A percentile compares a stretch with the other conserved stretches of the same genome.
phyloP scores from a whole-genome alignment of 2,797 vertebrate species.

The Sparidentex hasta region DNA sequence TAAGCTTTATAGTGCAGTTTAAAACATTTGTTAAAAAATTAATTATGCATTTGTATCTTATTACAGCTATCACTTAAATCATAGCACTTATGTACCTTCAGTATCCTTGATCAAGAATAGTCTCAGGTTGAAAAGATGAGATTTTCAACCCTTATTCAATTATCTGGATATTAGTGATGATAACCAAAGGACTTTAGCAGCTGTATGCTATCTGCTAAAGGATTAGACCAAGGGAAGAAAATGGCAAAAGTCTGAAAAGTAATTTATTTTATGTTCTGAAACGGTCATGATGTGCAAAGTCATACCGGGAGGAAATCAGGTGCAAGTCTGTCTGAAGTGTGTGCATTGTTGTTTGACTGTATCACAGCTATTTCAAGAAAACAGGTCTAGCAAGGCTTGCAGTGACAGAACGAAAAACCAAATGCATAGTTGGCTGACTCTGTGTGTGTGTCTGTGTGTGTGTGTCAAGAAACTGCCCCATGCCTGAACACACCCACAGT shows the following conservation, averaged over 20 bases:
- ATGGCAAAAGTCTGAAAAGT: not conserved
- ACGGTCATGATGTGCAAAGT: not conserved
- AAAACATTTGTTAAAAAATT: too few relatives aligned
- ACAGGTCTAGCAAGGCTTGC: slow-evolving; percentile 62
- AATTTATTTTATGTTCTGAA: slow-evolving; percentile 4
- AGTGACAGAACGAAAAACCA: slow-evolving; percentile 27
- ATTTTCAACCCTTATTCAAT: not conserved
- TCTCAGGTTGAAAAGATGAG: not conserved
- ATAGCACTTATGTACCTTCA: too few relatives aligned
- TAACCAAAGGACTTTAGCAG: not conserved
- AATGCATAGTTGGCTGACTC: slow-evolving; percentile 23
- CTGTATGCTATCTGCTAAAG: not conserved
- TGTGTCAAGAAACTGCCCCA: slow-evolving; percentile 43
- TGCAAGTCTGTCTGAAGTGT: slow-evolving; percentile 5
- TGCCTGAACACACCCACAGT: slow-evolving; percentile 61
- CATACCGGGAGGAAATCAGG: slow-evolving; percentile 16
- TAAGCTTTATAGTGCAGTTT: too few relatives aligned
- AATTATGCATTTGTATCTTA: too few relatives aligned
- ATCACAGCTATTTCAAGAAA: slow-evolving; percentile 46
- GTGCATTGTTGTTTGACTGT: slow-evolving; percentile 17
- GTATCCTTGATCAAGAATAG: not conserved
- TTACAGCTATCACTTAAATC: too few relatives aligned
- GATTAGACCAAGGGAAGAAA: not conserved
- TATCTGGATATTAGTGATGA: not conserved
- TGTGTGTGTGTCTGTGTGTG: slow-evolving; percentile 32